These are phyloP conservation scores for Strigops habroptila DNA, from an alignment of 2,113 vertebrate species.

Conservation along the genomic window DNA sequence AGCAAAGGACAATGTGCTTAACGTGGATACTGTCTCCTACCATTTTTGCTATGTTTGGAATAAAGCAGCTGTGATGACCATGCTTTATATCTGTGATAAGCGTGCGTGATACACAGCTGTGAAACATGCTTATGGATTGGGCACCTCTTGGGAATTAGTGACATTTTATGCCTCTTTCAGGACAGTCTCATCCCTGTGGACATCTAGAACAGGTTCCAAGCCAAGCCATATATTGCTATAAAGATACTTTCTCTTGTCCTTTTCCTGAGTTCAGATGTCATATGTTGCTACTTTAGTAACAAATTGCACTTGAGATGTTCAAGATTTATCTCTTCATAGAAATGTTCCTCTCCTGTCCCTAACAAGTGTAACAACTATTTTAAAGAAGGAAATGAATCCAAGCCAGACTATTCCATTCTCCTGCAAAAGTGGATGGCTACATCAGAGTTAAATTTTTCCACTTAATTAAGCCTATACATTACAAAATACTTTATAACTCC, in stretches of 20 bases:
- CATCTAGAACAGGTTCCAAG: background rate
- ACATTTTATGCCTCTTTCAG: background rate
- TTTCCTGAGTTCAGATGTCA: background rate
- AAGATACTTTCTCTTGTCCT: background rate
- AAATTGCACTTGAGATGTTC: background rate
- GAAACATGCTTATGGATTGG: background rate
- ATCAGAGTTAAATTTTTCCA: background rate
- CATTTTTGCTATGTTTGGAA: background rate
- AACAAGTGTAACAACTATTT: background rate
- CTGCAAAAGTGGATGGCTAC: background rate
- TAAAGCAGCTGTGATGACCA: background rate
- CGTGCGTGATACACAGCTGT: background rate
- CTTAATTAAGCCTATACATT: background rate
- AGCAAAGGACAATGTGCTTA: rapidly evolving
- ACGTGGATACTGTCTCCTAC: background rate
- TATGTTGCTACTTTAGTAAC: background rate
- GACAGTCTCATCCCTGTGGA: background rate
- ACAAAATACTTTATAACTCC: background rate
- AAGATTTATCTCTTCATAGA: background rate
- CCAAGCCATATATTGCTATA: background rate
- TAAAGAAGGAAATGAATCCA: background rate
- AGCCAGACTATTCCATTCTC: background rate
- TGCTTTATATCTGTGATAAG: background rate
- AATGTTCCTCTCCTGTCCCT: background rate
- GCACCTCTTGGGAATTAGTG: background rate